These are phyloP conservation scores for Cyprinodon tularosa DNA, from an alignment of 2,113 vertebrate species.

Conservation along the genomic window DNA sequence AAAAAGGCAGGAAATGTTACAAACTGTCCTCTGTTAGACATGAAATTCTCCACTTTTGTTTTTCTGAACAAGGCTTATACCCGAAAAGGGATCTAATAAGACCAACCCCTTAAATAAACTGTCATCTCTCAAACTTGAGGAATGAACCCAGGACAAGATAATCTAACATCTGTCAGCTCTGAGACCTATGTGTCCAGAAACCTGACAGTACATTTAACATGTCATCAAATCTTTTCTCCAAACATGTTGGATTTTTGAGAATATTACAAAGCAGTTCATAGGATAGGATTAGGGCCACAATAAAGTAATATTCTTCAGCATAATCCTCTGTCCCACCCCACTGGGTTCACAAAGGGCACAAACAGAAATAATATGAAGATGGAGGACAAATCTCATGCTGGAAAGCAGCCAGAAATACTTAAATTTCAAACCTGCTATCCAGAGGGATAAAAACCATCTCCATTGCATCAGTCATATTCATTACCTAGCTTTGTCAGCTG, in stretches of 20 bases:
- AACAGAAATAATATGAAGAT: conserved; percentile 43
- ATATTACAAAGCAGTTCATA: conserved; percentile 2
- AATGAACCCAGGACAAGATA: conserved; percentile 1
- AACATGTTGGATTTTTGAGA: conserved; percentile 3
- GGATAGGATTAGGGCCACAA: neutral
- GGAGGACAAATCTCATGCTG: conserved; percentile 21
- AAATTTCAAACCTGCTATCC: conserved; percentile 39
- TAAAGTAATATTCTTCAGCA: conserved; percentile 30
- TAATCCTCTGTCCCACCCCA: conserved; percentile 12
- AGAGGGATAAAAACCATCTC: conserved; percentile 32
- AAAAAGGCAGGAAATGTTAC: conserved; percentile 29
- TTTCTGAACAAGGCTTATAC: conserved; percentile 9
- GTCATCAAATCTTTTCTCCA: neutral
- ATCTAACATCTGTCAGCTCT: conserved; percentile 7
- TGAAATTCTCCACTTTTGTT: conserved; percentile 9
- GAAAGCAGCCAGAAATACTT: conserved; percentile 40
- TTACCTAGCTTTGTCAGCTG: conserved; percentile 47
- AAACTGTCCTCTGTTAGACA: conserved; percentile 14
- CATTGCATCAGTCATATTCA: conserved; percentile 52
- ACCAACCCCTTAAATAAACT: conserved; percentile 32
- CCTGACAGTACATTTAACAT: neutral
- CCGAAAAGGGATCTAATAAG: conserved; percentile 18
- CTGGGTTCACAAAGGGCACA: conserved; percentile 14
- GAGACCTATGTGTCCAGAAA: neutral
- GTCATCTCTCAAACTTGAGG: conserved; percentile 11